Conservation (phyloP, 2,113 vertebrate species). For the Rhea pennata region DNA sequence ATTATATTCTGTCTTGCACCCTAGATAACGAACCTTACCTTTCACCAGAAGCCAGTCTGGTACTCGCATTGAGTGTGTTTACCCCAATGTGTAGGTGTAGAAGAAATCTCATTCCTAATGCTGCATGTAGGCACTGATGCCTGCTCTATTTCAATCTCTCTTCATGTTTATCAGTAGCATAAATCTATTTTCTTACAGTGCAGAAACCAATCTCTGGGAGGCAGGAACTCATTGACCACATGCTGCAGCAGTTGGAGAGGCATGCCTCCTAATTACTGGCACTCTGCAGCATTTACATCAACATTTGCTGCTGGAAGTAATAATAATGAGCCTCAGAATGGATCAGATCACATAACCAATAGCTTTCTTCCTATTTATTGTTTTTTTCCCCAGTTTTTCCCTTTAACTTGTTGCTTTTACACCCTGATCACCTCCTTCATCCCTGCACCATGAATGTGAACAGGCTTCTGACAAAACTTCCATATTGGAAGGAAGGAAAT, state of each 20-base stretch:
- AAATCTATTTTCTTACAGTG: constrained; percentile 38
- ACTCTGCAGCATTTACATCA: constrained; percentile 49
- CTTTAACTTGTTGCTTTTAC: background rate
- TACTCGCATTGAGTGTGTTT: background rate
- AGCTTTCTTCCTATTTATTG: background rate
- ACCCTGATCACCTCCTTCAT: background rate
- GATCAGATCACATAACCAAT: background rate
- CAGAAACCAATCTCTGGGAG: constrained; percentile 52
- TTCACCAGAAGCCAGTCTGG: background rate
- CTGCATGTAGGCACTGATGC: background rate
- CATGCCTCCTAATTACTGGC: constrained; percentile 60
- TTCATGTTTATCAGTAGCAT: constrained; percentile 37
- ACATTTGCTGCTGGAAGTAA: constrained; percentile 53
- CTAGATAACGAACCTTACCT: background rate
- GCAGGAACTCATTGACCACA: constrained; percentile 65
- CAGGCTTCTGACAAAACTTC: background rate
- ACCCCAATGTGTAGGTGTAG: background rate
- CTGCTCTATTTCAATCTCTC: constrained; percentile 41
- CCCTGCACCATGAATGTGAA: background rate
- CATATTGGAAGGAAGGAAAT: background rate
- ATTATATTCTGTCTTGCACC: background rate
- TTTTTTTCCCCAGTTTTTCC: background rate
- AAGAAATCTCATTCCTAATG: background rate
- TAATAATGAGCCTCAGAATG: constrained; percentile 44
- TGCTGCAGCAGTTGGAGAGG: constrained; percentile 57